Evolutionary conservation across 2,113 vertebrate genomes (phyloP), one percentile per base, ranked within the genome.

Genomic region (Burhinus oedicnemus): DNA sequence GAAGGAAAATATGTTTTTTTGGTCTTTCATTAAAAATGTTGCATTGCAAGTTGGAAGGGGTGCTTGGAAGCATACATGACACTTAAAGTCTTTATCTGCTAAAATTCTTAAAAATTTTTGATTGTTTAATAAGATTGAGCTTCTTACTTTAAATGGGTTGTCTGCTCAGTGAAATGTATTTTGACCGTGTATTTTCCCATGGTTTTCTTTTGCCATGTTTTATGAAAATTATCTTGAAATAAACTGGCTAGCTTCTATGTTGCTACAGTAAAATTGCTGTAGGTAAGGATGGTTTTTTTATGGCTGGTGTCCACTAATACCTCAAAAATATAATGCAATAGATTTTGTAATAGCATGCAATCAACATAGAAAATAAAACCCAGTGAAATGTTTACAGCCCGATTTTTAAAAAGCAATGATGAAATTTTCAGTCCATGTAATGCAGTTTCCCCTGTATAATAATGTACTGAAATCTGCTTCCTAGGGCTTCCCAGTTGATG

Each of bases 31-130:
- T 21, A 4, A 42, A 81, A 64, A 26, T 25, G 40, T 2, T 7
- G 0, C 3, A 3, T 25, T 45, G 1, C 15, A 8, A 2, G 1
- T 71, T 80, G 42, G 17, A 83, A 62, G 15, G n/a, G 4, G 1
- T 76, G 11, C 45, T 71, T 76, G 30, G 6, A 18, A 83, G 7
- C 7, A 44, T 44, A 5, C 7, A 32, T 22, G 10, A 32, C 20
- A 72, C 55, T 36, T 38, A 4, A 54, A 65, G 21, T 52, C 15
- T 61, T 36, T 76, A 32, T 44, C 16, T 72, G 22, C 19, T 49
- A 49, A 58, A 54, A 36, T 15, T 69, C 32, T 55, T 78, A 34
- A 69, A 69, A 81, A 81, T 20, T 77, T 36, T 69, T 34, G 68
- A 44, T 68, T 54, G 1, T 40, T 80, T 32, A 11, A 64, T 76